A percentile compares a stretch with the other conserved stretches of the same genome.
phyloP scores from a whole-genome alignment of 2,888 invertebrate genomes.

The Cephus sareptanus region DNA sequence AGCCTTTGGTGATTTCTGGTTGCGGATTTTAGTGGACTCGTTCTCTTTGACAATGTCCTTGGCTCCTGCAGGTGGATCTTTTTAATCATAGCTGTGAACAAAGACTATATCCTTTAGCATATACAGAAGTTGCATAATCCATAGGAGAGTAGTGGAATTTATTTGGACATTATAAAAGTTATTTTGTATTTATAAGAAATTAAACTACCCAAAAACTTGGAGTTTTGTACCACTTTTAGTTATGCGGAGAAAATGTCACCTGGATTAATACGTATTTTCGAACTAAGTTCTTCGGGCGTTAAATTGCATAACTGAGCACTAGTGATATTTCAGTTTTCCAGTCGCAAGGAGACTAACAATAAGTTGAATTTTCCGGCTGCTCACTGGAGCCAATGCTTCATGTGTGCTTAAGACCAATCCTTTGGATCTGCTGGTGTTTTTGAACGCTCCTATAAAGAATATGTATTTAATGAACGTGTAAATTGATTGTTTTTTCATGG shows the following conservation, averaged over 20 bases:
- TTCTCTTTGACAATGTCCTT: too few species aligned
- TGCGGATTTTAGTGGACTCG: constrained; percentile 40
- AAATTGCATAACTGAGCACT: constrained; percentile 80
- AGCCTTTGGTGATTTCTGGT: constrained; percentile 46
- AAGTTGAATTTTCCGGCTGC: constrained; percentile 86
- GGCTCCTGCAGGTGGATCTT: constrained; percentile 38
- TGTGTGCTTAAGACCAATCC: constrained; percentile 77
- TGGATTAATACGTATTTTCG: constrained; percentile 82
- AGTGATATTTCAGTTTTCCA: constrained; percentile 83
- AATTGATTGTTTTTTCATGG: background rate
- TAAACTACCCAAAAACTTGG: constrained; percentile 85
- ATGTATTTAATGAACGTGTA: too few species aligned
- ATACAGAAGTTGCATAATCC: too few species aligned
- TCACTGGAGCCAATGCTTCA: constrained; percentile 93
- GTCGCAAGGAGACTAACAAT: constrained; percentile 70
- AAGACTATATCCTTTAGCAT: background rate
- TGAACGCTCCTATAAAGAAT: constrained; percentile 66
- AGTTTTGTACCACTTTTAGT: constrained; percentile 87
- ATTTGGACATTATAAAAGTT: too few species aligned
- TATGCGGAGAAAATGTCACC: constrained; percentile 95
- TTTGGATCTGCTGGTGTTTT: constrained; percentile 74
- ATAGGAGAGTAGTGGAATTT: too few species aligned
- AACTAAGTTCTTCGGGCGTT: constrained; percentile 75
- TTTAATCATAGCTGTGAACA: constrained; percentile 66
- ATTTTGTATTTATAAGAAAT: background rate